Evolutionary conservation across 1,140 invertebrate species (phyloP).

Genomic region (Melitaea cinxia): DNA sequence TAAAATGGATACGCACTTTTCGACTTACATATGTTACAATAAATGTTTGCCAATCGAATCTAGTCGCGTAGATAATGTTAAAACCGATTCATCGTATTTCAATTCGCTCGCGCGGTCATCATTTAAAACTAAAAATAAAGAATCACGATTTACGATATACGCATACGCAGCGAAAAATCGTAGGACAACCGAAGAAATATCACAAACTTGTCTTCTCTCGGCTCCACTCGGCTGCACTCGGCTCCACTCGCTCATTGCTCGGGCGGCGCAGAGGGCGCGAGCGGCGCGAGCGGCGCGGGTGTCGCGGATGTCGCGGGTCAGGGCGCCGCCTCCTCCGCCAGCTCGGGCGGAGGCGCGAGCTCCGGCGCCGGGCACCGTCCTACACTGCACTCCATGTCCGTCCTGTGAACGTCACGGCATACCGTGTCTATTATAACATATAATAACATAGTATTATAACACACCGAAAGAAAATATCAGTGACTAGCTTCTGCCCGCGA

Average conservation of each 20-base stretch:
- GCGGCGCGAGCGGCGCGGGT: slow-evolving; percentile 16
- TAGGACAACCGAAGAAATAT: slow-evolving; percentile 10
- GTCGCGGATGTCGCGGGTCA: too few relatives aligned
- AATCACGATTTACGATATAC: not conserved
- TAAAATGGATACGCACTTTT: slow-evolving; percentile 26
- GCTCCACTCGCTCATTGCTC: not conserved
- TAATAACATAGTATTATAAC: too few relatives aligned
- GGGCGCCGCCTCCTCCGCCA: slow-evolving; percentile 67
- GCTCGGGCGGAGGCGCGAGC: slow-evolving; percentile 59
- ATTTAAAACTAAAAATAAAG: slow-evolving; percentile 1
- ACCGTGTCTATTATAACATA: too few relatives aligned
- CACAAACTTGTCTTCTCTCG: not conserved
- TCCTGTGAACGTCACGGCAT: slow-evolving; percentile 51
- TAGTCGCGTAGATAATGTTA: not conserved
- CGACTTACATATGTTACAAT: slow-evolving; percentile 1
- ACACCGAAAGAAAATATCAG: too few relatives aligned
- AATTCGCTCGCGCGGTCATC: not conserved
- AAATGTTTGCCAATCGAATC: not conserved
- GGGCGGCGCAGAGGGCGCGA: not conserved
- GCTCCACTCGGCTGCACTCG: not conserved
- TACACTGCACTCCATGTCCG: slow-evolving; percentile 76
- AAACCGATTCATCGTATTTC: not conserved
- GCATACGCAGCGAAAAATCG: slow-evolving; percentile 1
- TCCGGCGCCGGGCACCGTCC: slow-evolving; percentile 56
- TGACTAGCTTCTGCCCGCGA: too few relatives aligned